A percentile compares a stretch with the other conserved stretches of the same genome.
These are phyloP conservation scores for Leptodirus hochenwartii DNA, from an alignment of 2,888 invertebrate species.

Conservation along the genomic window DNA sequence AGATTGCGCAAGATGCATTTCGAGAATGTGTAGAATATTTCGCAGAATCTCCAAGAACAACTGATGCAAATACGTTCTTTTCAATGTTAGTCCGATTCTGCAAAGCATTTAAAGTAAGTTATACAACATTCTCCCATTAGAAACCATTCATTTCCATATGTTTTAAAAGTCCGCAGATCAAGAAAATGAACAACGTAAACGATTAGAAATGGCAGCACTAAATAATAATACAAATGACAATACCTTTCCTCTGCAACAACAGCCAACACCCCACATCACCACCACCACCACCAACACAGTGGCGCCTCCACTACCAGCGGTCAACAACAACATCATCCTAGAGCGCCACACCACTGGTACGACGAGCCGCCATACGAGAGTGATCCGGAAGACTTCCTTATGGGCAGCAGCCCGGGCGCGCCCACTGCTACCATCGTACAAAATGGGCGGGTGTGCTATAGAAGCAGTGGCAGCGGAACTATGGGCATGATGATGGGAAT, in stretches of 20 bases:
- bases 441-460: slow-evolving; percentile 65
- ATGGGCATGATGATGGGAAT: slow-evolving; percentile 54
- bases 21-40: slow-evolving; percentile 92
- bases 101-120: slow-evolving; percentile 76
- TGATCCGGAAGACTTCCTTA: slow-evolving; percentile 78
- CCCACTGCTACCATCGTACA: slow-evolving; percentile 65
- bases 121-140: slow-evolving; percentile 1
- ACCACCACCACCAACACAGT: too few relatives aligned
- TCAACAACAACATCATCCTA: too few relatives aligned
- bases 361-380: slow-evolving; percentile 85
- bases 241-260: too few relatives aligned
- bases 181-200: slow-evolving; percentile 82
- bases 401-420: slow-evolving; percentile 52
- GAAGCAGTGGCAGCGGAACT: slow-evolving; percentile 51
- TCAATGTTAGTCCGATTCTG: slow-evolving; percentile 87
- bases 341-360: too few relatives aligned
- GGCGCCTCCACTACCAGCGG: too few relatives aligned
- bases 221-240: too few relatives aligned
- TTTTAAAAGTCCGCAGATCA: slow-evolving; percentile 59
- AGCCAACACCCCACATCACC: too few relatives aligned
- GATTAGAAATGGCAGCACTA: slow-evolving; percentile 66
- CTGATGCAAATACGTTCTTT: slow-evolving; percentile 93
- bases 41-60: slow-evolving; percentile 84
- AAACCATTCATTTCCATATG: slow-evolving; percentile 1
- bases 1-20: slow-evolving; percentile 76